Percentiles rank a stretch among this genome's conserved stretches.
phyloP scores from a whole-genome alignment of 2,888 invertebrate genomes.

The Eucriotettix oculatus region DNA sequence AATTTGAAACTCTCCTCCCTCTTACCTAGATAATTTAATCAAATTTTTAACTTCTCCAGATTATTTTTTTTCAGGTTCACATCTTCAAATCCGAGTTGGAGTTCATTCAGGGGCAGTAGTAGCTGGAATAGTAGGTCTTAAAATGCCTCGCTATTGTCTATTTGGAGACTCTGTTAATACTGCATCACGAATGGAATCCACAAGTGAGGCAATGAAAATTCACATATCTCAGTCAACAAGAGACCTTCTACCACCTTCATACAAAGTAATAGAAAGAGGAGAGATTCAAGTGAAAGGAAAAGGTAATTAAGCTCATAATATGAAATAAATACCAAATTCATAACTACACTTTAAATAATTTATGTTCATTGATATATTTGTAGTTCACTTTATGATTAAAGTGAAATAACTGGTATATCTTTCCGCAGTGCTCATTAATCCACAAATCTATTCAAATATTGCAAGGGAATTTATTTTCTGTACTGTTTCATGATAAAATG shows the following conservation, averaged over 20 bases:
- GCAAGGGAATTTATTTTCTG: too few species aligned
- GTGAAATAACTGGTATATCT: too few species aligned
- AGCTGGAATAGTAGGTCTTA: constrained; percentile 84
- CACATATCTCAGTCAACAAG: constrained; percentile 85
- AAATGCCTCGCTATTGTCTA: constrained; percentile 75
- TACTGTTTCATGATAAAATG: too few species aligned
- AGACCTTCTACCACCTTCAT: constrained; percentile 53
- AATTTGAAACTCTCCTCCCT: not conserved
- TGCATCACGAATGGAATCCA: constrained; percentile 85
- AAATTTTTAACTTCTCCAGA: not conserved
- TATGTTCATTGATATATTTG: too few species aligned
- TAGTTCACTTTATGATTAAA: too few species aligned
- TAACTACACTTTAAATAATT: too few species aligned
- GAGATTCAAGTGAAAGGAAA: constrained; percentile 84
- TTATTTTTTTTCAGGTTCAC: constrained; percentile 38
- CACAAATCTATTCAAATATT: too few species aligned
- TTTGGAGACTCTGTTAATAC: constrained; percentile 87
- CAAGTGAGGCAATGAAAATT: constrained; percentile 82
- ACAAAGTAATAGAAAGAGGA: constrained; percentile 59
- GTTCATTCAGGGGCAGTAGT: constrained; percentile 61
- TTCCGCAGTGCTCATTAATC: too few species aligned
- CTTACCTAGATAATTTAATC: not conserved
- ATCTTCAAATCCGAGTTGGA: constrained; percentile 68
- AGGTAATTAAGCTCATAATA: constrained; percentile 31
- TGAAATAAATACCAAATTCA: too few species aligned